Base-by-base conservation (phyloP, 2,888 invertebrate genomes). In the Odontocerum albicorne region DNA sequence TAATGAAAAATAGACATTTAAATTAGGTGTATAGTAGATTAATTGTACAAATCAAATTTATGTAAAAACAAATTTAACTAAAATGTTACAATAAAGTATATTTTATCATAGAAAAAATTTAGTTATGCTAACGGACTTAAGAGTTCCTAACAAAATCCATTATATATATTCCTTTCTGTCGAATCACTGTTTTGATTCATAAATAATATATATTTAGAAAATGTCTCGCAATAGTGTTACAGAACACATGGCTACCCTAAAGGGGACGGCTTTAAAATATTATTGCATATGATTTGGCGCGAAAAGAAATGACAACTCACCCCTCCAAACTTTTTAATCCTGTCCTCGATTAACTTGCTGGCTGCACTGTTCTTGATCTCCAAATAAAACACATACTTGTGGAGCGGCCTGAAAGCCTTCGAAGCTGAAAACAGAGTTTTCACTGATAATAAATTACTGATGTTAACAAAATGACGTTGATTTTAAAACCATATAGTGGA, bases 381-480 rank as follows among this genome's bases (percentile, higher is more conserved):
- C 79, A 89, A 80, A 72, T 87, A 89, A 75, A 88, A 88, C 68
- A 81, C 84, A 67, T 84, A 85, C 70, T 84, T 82, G 65, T 80
- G 80, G 68, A 88, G 69, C 44, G 83, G 82, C 66, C 80, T 81
- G 52, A 72, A 70, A 63, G 75, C 72, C 65, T 75, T 80, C 62
- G 74, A 65, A 35, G 63, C 65, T 64, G 62, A 56, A 65, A 63
- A 52, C 56, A 61, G 53, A 63, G 49, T 49, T 43, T 13, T 12
- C 13, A 40, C 31, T 40, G 45, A 22, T 42, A 12, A 27, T 17
- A 38, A 42, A 20, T 19, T 15, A n/a, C 2, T 43, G 8, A 43
- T 31, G 36, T 38, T 4, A 32, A 32, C 16, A 43, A 22, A 12
- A 40, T 45, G 27, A 45, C 39, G 42, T 38, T 33, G 38, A 45